Evolutionary conservation across 2,797 vertebrate genomes (phyloP), one percentile per base, ranked within the genome.

Genomic region (Zonotrichia albicollis): DNA sequence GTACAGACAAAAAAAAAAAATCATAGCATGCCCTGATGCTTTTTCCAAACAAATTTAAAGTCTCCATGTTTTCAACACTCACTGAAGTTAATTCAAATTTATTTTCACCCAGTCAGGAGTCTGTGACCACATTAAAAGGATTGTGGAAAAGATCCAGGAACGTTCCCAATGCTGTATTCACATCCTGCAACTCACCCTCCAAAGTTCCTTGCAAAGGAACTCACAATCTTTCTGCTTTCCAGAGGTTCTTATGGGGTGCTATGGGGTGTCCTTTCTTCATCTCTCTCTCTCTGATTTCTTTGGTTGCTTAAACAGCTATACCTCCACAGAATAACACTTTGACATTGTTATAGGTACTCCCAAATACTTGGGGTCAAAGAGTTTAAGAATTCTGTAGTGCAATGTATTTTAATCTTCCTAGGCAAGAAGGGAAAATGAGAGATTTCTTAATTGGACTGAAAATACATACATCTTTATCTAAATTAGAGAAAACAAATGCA

Each of bases 71-170:
- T 96, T 96, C 74, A 15, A 92, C 80, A 82, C 87, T 96, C 89
- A 74, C 68, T 94, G 90, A 68, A 96, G 90, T 79, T 94, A 78
- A 95, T 81, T 94, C 80, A 77, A 70, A 93, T 96, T 92, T 90
- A 96, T 96, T 96, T 96, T 94, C 76, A 91, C 78, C 46, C 77
- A 87, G 93, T 90, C 93, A 96, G 66, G 68, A 94, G 90, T 93
- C 87, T 92, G 91, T 84, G 84, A 95, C 93, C 93, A 92, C 94
- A 96, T 94, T 77, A 93, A 95, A 96, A 94, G 74, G 64, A 68
- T 1, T n/a, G 78, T 94, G 87, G 92, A 93, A 92, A 83, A 90
- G 94, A 74, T 64, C 91, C 5, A n/a, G 92, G 93, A 84, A 94
- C 4, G 17, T 87, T 94, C 94, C 94, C 89, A 95, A 20, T 34